Conservation (phyloP, 1,140 invertebrate genomes). For the Amyelois transitella region DNA sequence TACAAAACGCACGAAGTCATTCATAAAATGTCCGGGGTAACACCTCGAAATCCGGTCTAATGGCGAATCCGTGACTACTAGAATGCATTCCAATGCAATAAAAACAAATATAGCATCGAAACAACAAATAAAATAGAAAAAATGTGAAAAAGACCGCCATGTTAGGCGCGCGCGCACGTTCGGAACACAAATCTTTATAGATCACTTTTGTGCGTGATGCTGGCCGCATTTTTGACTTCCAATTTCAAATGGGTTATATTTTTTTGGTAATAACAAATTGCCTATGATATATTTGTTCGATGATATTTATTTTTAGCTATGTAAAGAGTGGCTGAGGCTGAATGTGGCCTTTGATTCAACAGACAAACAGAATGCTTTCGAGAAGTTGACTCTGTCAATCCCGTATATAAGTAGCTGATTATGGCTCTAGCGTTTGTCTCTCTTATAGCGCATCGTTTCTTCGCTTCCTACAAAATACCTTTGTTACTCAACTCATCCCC, state of each 20-base stretch:
- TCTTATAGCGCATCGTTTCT: no score
- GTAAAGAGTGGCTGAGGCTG: no score
- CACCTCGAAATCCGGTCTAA: slow-evolving; percentile 26
- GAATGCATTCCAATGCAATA: slow-evolving; percentile 51
- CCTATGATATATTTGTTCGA: not conserved
- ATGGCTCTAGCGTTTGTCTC: no score
- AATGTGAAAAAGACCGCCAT: slow-evolving; percentile 41
- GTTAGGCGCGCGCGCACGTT: slow-evolving; percentile 38
- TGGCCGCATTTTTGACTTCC: slow-evolving; percentile 30
- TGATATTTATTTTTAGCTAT: not conserved
- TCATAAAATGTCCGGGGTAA: no score
- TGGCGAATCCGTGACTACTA: slow-evolving; percentile 50
- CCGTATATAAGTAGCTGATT: no score
- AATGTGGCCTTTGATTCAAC: no score
- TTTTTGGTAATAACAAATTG: not conserved
- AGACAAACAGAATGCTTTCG: no score
- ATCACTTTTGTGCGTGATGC: slow-evolving; percentile 60
- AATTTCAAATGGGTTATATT: slow-evolving; percentile 10
- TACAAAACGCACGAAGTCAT: no score
- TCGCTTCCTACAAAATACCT: no score
- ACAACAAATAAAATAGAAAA: slow-evolving; percentile 49
- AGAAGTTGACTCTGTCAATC: no score
- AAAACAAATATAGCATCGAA: slow-evolving; percentile 53
- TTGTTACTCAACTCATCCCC: no score
- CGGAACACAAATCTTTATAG: slow-evolving; percentile 46